Percentiles rank a stretch among this genome's conserved stretches.
Conservation (phyloP, 2,888 invertebrate genomes). For the Arge pagana region DNA sequence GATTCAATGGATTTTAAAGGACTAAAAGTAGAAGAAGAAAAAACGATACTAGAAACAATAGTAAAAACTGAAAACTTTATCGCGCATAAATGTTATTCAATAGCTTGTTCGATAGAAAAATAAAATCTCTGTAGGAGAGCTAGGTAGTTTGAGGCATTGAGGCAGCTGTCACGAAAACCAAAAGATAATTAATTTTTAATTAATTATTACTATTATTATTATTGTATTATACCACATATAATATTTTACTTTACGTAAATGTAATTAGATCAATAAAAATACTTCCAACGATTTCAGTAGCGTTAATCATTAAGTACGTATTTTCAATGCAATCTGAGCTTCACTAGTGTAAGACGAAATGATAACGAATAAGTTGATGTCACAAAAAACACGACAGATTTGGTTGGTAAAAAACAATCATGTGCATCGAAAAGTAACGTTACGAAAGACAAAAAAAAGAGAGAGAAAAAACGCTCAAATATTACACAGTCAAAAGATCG, state of each 20-base stretch:
- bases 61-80: slow-evolving; percentile 11
- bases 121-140: slow-evolving; percentile 54
- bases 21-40: not conserved
- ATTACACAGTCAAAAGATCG: too few relatives aligned
- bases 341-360: too few relatives aligned
- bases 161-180: slow-evolving; percentile 57
- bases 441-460: not conserved
- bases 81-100: slow-evolving; percentile 11
- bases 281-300: slow-evolving; percentile 30
- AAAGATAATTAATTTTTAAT: slow-evolving; percentile 54
- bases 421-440: slow-evolving; percentile 2
- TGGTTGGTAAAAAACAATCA: slow-evolving; percentile 16
- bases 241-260: slow-evolving; percentile 47
- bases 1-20: slow-evolving; percentile 1
- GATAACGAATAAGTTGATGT: too few relatives aligned
- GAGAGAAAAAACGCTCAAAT: not conserved
- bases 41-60: slow-evolving; percentile 8
- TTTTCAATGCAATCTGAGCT: too few relatives aligned
- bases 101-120: slow-evolving; percentile 24
- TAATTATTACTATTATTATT: slow-evolving; percentile 52
- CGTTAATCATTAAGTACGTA: too few relatives aligned
- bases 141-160: slow-evolving; percentile 56
- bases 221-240: slow-evolving; percentile 54
- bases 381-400: too few relatives aligned
- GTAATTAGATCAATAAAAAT: slow-evolving; percentile 50